Conservation (phyloP, 2,888 invertebrate genomes). For the Heliconius erato region DNA sequence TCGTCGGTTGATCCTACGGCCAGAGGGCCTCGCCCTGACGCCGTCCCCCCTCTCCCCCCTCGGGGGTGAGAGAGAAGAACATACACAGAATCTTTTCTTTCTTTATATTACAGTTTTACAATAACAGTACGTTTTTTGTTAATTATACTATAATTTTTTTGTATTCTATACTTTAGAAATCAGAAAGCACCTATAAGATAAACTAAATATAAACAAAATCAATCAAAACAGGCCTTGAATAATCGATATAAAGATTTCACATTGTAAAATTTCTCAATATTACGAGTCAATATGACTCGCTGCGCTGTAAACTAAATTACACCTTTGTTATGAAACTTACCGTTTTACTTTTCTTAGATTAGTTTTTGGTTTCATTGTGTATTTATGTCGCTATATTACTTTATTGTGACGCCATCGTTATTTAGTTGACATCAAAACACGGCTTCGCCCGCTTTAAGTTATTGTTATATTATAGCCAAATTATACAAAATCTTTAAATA, state of each 20-base stretch:
- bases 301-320: conserved; percentile 33
- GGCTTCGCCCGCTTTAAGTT: no score
- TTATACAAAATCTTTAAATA: no score
- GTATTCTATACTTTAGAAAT: neutral
- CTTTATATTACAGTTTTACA: no score
- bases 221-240: conserved; percentile 30
- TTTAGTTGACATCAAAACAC: neutral
- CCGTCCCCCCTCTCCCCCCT: no score
- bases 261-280: conserved; percentile 43
- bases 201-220: neutral
- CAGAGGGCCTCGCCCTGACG: no score
- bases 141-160: no score
- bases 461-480: no score
- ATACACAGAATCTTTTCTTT: no score
- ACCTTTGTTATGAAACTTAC: conserved; percentile 40
- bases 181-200: neutral
- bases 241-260: conserved; percentile 22
- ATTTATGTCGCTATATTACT: conserved; percentile 17
- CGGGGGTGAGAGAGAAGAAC: no score
- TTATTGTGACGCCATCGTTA: neutral
- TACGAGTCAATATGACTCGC: conserved; percentile 40
- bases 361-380: conserved; percentile 31
- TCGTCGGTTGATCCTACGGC: no score
- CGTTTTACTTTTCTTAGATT: conserved; percentile 36
- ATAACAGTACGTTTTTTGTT: no score